These are phyloP conservation scores for Trissonchulus latispiculum DNA, from an alignment of 2,888 invertebrate genomes.

Conservation along the genomic window DNA sequence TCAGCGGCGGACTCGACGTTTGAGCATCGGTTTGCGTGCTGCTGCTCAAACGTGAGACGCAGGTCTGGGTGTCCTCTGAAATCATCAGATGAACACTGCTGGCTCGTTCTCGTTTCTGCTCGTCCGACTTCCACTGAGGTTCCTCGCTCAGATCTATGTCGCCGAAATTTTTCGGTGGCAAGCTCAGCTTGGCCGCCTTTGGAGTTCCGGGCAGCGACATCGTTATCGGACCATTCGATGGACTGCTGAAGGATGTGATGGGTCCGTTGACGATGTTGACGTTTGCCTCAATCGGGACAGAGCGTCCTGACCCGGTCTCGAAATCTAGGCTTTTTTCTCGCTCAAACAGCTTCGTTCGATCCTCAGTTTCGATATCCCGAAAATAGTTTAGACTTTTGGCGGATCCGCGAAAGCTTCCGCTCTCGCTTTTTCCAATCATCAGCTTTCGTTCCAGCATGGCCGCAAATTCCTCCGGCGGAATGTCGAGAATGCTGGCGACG, in stretches of 20 bases:
- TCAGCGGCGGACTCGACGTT: no score
- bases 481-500: background rate
- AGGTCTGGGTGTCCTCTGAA: constrained; percentile 12
- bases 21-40: constrained; percentile 2
- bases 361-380: background rate
- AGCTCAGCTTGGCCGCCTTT: no score
- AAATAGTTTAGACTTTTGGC: background rate
- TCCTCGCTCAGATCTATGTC: no score
- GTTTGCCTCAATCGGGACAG: background rate
- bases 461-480: background rate
- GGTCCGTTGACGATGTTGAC: background rate
- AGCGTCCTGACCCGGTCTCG: no score
- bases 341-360: background rate
- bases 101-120: no score
- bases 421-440: background rate
- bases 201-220: background rate
- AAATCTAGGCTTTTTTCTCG: no score
- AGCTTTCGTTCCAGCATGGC: background rate
- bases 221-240: background rate
- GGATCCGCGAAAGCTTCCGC: background rate
- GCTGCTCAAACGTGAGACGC: background rate
- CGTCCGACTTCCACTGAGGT: no score
- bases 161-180: no score
- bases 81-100: constrained; percentile 13
- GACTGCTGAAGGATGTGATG: background rate